Conservation (phyloP, 2,113 vertebrate species). For the Notechis scutatus region DNA sequence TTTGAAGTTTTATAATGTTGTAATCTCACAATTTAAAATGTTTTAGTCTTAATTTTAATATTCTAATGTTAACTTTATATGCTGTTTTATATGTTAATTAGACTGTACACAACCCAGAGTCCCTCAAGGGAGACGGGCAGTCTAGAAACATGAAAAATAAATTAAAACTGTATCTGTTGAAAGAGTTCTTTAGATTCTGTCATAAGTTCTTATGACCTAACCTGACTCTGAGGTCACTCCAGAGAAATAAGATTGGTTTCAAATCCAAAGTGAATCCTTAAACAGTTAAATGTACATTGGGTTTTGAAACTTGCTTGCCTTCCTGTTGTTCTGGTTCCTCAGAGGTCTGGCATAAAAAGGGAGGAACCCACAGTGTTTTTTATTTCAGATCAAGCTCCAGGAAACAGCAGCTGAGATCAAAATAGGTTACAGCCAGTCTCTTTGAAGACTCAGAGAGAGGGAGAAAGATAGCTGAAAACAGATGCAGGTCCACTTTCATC, state of each 20-base stretch:
- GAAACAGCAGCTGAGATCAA: not conserved
- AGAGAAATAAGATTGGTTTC: not conserved
- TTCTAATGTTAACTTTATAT: not conserved
- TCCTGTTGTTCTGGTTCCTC: not conserved
- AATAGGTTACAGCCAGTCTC: not conserved
- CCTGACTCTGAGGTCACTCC: not conserved
- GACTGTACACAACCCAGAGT: not conserved
- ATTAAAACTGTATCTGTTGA: not conserved
- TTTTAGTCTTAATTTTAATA: too few species aligned
- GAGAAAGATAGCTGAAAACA: not conserved
- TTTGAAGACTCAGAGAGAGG: not conserved
- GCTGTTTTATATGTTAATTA: not conserved
- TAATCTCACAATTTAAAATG: too few species aligned
- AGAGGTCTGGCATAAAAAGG: not conserved
- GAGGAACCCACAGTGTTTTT: not conserved
- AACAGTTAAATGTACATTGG: not conserved
- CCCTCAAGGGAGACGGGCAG: not conserved
- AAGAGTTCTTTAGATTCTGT: not conserved
- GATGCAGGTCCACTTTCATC: not conserved
- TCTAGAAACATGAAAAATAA: not conserved
- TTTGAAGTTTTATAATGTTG: too few species aligned
- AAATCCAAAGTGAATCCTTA: not conserved
- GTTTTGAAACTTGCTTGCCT: constrained; percentile 1
- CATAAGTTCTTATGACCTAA: not conserved
- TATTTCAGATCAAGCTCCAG: not conserved